phyloP scores from a whole-genome alignment of 2,888 invertebrate species.

The Tipula confusa region DNA sequence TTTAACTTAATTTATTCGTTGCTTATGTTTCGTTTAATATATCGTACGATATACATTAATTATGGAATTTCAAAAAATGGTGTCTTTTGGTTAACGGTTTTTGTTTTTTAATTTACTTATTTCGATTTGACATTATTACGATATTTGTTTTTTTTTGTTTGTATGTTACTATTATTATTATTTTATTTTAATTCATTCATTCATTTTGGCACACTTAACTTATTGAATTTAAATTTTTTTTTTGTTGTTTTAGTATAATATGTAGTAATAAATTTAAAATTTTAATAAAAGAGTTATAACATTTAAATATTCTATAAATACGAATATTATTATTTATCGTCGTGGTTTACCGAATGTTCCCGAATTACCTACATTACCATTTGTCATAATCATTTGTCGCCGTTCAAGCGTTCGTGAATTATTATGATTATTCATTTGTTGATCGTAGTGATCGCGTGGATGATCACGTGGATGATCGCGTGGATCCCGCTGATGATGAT shows the following conservation, averaged over 20 bases:
- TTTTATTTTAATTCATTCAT: no score
- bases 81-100: constrained; percentile 20
- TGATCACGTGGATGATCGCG: neutral
- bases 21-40: neutral
- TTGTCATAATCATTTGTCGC: constrained; percentile 50
- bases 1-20: neutral
- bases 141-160: neutral
- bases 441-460: neutral
- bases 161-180: no score
- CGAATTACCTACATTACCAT: constrained; percentile 39
- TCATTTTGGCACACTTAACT: constrained; percentile 7
- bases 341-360: constrained; percentile 48
- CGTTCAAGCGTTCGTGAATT: constrained; percentile 58
- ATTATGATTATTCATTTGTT: neutral
- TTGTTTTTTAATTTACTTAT: neutral
- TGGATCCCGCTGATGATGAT: constrained; percentile 35
- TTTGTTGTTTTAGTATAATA: neutral
- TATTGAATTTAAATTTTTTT: neutral
- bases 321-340: constrained; percentile 41
- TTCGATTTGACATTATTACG: neutral
- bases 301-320: neutral
- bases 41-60: neutral
- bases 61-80: neutral
- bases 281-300: neutral
- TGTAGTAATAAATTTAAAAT: neutral